Evolutionary conservation across 1,140 invertebrate genomes (phyloP).

Genomic region (Oscheius sp.): DNA sequence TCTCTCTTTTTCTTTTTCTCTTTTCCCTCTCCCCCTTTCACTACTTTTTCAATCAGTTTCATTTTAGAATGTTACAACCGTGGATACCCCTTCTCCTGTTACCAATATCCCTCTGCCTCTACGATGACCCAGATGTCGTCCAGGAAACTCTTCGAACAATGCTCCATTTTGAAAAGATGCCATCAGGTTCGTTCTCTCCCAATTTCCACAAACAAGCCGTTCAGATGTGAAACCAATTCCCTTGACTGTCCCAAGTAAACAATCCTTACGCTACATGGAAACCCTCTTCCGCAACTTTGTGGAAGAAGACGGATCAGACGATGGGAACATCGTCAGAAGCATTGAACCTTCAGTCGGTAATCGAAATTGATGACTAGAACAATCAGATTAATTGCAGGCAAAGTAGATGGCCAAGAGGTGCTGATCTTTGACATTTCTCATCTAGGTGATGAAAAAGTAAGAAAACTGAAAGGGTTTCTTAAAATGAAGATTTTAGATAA

Average conservation of each 20-base stretch:
- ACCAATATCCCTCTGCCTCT: background rate
- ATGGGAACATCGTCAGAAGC: constrained; percentile 13
- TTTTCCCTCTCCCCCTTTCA: background rate
- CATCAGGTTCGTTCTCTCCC: background rate
- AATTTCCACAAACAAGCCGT: background rate
- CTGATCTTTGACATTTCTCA: constrained; percentile 18
- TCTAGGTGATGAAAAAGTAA: constrained; percentile 7
- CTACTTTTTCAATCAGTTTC: background rate
- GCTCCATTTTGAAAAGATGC: background rate
- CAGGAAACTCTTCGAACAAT: background rate
- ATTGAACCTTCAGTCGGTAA: constrained; percentile 20
- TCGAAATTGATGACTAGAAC: background rate
- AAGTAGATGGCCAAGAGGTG: constrained; percentile 24
- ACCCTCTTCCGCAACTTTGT: background rate
- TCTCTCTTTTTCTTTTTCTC: background rate
- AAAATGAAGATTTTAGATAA: background rate
- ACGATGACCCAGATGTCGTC: background rate
- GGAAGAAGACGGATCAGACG: constrained; percentile 18
- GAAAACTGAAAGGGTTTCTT: too few relatives aligned
- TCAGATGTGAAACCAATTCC: background rate
- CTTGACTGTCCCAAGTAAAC: background rate
- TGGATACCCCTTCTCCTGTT: background rate
- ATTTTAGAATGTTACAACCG: background rate
- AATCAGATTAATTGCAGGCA: background rate
- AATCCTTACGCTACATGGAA: background rate